Base-by-base conservation (phyloP, 2,888 invertebrate genomes). In the Nomada ruficornis region DNA sequence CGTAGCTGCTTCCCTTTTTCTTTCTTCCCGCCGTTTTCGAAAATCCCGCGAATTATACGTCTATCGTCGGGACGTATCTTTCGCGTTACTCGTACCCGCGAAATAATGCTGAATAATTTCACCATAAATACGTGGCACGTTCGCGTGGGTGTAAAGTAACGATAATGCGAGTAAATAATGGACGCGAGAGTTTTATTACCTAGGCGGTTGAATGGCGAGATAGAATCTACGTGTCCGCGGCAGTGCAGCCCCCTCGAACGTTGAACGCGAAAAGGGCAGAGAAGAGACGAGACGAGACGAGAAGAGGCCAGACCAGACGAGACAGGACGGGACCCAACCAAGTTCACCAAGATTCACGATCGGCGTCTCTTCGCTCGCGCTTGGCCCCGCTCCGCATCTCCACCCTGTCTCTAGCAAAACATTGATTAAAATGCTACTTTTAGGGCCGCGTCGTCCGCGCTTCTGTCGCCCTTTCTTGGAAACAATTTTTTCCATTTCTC, bases 111-210 rank as follows among this genome's bases (percentile, higher is more conserved):
- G 93, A 93, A 93, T 93, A 93, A 93, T 92, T 92, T 91, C 91
- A 90, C 92, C 92, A 93, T 92, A 93, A 93, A 93, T 92, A 93
- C 91, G 90, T 86, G 89, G 89, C 82, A 79, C 85, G 88, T 74
- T 88, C 91, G 89, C 89, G 93, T 93, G 92, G 93, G 93, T 92
- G 93, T 92, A 92, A 93, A 93, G 92, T 93, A 93, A 93, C 93
- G 93, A 93, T 93, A 93, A 93, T 93, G 93, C 93, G 92, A 93
- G 93, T 93, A 93, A 93, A 93, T 93, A 93, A 93, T 93, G 93
- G 93, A 92, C 91, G 91, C 89, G 80, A 90, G 90, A 92, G 92
- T 93, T 93, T 93, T 92, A 93, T 92, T 91, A 92, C 92, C 92
- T 89, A 91, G 92, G 90, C 93, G 91, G 91, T 89, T 91, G 92